Evolutionary conservation across 2,888 invertebrate genomes (phyloP).

Genomic region (Autographa pulchrina): DNA sequence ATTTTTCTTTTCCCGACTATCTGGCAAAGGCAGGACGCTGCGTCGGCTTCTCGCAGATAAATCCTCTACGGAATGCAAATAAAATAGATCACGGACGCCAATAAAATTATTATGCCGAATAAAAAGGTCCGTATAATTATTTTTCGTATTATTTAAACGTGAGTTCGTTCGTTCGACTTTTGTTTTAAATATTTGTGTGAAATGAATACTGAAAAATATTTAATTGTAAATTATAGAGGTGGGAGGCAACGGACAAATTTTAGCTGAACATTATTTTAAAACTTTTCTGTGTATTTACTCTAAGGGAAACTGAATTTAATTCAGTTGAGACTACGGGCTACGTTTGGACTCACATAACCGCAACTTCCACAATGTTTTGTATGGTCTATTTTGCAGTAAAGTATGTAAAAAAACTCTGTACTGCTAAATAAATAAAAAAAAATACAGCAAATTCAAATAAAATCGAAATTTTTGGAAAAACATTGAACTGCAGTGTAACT

Average conservation of each 20-base stretch:
- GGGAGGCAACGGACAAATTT: neutral
- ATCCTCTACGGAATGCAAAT: constrained; percentile 74
- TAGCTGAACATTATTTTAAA: constrained; percentile 1
- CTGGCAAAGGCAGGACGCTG: constrained; percentile 71
- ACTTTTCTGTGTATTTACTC: constrained; percentile 3
- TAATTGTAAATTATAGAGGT: constrained; percentile 6
- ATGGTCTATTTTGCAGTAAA: neutral
- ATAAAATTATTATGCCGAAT: constrained; percentile 50
- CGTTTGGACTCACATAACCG: neutral
- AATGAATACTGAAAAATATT: constrained; percentile 3
- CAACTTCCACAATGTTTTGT: neutral
- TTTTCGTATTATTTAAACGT: constrained; percentile 16
- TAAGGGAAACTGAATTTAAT: neutral
- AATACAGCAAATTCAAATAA: neutral
- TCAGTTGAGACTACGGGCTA: neutral
- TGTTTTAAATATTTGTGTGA: neutral
- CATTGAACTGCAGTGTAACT: neutral
- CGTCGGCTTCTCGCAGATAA: constrained; percentile 73
- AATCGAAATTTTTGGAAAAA: neutral
- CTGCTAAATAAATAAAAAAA: no score
- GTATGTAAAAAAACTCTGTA: no score
- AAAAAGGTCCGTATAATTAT: constrained; percentile 49
- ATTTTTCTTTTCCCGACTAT: constrained; percentile 75
- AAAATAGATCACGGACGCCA: constrained; percentile 55
- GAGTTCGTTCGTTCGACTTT: neutral